Evolutionary conservation across 2,797 vertebrate species (phyloP).

Genomic region (Antennarius maculatus): DNA sequence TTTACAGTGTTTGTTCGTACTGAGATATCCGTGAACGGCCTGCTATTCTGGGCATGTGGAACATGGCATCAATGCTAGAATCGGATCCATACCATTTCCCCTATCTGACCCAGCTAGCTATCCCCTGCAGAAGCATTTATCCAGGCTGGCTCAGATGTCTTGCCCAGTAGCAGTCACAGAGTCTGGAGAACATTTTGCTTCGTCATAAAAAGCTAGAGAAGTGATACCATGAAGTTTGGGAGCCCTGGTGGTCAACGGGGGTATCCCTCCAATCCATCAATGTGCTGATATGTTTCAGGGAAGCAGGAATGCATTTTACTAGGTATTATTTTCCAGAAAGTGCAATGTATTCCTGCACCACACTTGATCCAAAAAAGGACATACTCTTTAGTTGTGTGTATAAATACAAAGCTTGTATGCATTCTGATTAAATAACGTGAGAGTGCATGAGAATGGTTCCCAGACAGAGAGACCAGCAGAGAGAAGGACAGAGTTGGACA

Average conservation of each 20-base stretch:
- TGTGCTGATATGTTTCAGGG: neutral
- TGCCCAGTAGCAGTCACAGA: conserved; percentile 35
- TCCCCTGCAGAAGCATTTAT: conserved; percentile 43
- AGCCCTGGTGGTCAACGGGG: neutral
- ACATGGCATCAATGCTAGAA: conserved; percentile 71
- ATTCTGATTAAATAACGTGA: conserved; percentile 8
- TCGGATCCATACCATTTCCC: conserved; percentile 54
- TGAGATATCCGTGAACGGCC: conserved; percentile 72
- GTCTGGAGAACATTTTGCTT: conserved; percentile 54
- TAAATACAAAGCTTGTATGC: conserved; percentile 9
- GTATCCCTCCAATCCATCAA: neutral
- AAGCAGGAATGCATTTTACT: conserved; percentile 7
- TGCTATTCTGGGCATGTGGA: conserved; percentile 76
- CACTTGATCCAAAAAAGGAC: neutral
- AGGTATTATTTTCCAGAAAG: conserved; percentile 3
- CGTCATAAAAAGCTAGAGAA: conserved; percentile 42
- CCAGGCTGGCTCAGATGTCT: conserved; percentile 49
- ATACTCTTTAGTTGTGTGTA: conserved; percentile 9
- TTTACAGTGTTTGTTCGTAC: conserved; percentile 79
- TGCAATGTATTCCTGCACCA: neutral
- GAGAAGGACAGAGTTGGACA: conserved; percentile 20
- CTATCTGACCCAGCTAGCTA: conserved; percentile 35
- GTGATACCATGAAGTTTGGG: conserved; percentile 9
- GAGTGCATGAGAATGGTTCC: conserved; percentile 7
- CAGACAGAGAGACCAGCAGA: conserved; percentile 16